Conservation (phyloP, 1,140 invertebrate genomes). For the Pemphigus obesinymphae region DNA sequence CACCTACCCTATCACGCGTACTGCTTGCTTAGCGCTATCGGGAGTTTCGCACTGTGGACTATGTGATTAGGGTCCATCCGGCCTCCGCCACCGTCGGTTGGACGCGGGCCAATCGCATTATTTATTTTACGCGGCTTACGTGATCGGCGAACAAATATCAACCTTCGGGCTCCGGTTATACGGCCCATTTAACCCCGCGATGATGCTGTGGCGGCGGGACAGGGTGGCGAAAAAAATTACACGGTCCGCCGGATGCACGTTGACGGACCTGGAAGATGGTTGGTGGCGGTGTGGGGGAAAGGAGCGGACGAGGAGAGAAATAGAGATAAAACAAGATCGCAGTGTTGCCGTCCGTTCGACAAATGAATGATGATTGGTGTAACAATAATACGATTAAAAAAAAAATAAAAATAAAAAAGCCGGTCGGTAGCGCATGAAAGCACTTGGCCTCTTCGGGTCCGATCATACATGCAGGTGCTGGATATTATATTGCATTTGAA, state of each 20-base stretch:
- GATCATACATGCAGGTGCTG: no score
- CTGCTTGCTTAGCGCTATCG: neutral
- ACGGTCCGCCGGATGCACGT: no score
- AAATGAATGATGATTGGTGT: neutral
- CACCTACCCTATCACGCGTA: no score
- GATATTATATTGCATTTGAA: no score
- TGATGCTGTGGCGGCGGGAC: neutral
- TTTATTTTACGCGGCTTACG: constrained; percentile 35
- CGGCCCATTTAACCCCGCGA: neutral
- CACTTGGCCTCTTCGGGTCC: no score
- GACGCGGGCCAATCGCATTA: constrained; percentile 30
- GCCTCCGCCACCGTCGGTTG: neutral
- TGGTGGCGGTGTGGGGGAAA: neutral
- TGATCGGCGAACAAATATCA: constrained; percentile 38
- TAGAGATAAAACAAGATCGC: neutral
- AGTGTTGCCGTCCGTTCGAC: neutral
- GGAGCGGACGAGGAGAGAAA: neutral
- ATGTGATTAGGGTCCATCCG: constrained; percentile 31
- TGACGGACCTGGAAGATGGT: no score
- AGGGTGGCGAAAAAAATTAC: neutral
- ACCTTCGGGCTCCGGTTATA: constrained; percentile 19
- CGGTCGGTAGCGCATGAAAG: no score
- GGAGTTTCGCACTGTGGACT: neutral
- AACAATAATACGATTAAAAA: neutral
- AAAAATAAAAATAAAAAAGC: neutral